These are phyloP conservation scores for Scatophagus argus DNA, from an alignment of 2,113 vertebrate species.

Conservation along the genomic window DNA sequence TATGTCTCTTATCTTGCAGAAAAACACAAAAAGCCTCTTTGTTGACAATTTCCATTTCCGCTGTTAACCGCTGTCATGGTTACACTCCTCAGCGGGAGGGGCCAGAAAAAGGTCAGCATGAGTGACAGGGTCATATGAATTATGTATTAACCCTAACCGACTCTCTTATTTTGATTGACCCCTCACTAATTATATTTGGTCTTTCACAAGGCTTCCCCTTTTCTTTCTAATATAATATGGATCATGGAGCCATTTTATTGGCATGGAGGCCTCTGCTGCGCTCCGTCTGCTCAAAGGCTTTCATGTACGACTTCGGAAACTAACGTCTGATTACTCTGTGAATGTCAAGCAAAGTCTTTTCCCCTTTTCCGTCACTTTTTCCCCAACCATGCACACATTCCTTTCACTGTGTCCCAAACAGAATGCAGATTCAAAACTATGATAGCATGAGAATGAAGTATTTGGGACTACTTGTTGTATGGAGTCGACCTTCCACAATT, in stretches of 20 bases:
- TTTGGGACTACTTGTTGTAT: background rate
- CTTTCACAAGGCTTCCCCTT: slow-evolving; percentile 52
- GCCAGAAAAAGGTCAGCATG: slow-evolving; percentile 45
- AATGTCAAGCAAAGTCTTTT: slow-evolving; percentile 1
- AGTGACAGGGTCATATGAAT: slow-evolving; percentile 77
- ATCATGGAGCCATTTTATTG: slow-evolving; percentile 42
- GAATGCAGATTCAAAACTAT: background rate
- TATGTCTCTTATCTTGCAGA: slow-evolving; percentile 47
- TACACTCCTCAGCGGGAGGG: slow-evolving; percentile 45
- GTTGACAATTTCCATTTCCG: slow-evolving; percentile 75
- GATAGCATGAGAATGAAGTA: background rate
- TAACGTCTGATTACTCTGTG: slow-evolving; percentile 41
- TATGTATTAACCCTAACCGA: slow-evolving; percentile 70
- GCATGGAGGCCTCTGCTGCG: slow-evolving; percentile 21
- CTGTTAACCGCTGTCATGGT: slow-evolving; percentile 47
- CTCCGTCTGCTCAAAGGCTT: slow-evolving; percentile 42
- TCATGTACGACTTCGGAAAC: slow-evolving; percentile 55
- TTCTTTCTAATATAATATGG: slow-evolving; percentile 48
- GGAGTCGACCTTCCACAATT: background rate
- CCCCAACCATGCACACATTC: slow-evolving; percentile 14
- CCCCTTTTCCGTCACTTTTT: background rate
- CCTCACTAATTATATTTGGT: slow-evolving; percentile 48
- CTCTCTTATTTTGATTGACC: slow-evolving; percentile 57
- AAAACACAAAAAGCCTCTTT: slow-evolving; percentile 72
- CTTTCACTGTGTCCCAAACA: background rate